A percentile compares a stretch with the other conserved stretches of the same genome.
Evolutionary conservation across 2,797 vertebrate genomes (phyloP).

Genomic region (Buphagus erythrorhynchus): DNA sequence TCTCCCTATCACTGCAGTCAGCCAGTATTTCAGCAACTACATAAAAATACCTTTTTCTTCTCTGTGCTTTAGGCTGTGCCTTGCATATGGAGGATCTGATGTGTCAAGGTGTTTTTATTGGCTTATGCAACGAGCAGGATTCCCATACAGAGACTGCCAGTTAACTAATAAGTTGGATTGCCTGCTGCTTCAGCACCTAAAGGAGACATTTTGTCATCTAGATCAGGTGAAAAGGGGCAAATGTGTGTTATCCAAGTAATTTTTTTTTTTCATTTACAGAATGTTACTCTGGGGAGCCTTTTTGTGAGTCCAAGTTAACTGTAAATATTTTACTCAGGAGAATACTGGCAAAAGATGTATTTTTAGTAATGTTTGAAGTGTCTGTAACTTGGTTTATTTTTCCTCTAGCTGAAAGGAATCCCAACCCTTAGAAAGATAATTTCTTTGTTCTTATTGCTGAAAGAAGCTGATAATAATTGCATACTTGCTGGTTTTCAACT

Average conservation of each 20-base stretch:
- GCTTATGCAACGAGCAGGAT: conserved; percentile 95
- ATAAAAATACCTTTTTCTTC: background rate
- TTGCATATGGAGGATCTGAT: conserved; percentile 94
- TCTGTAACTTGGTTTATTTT: background rate
- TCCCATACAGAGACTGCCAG: conserved; percentile 96
- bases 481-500: background rate
- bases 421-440: background rate
- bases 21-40: background rate
- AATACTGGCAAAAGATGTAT: background rate
- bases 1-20: background rate
- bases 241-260: background rate
- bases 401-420: background rate
- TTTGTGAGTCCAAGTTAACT: background rate
- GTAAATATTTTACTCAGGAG: background rate
- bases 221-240: conserved; percentile 84
- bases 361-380: no score
- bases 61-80: conserved; percentile 83
- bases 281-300: background rate
- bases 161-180: conserved; percentile 89
- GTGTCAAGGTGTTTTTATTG: conserved; percentile 95
- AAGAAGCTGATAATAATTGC: background rate
- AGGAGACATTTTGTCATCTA: conserved; percentile 95
- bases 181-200: conserved; percentile 92
- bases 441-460: background rate
- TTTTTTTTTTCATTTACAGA: background rate